These are phyloP conservation scores for Colostygia pectinataria DNA, from an alignment of 2,888 invertebrate species.

Conservation along the genomic window DNA sequence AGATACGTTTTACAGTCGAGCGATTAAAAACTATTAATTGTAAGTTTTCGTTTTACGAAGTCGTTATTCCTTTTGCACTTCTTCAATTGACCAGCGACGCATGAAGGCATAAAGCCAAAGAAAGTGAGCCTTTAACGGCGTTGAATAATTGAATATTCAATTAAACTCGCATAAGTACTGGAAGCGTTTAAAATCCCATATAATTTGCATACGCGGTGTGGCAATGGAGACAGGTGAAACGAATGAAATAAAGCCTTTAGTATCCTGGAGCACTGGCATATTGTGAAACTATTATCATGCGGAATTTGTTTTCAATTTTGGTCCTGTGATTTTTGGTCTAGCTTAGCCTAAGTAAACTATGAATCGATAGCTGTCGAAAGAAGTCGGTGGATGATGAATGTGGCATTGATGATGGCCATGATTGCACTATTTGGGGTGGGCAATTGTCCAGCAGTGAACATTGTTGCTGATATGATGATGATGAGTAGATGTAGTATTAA, in stretches of 20 bases:
- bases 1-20: background rate
- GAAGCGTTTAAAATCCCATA: slow-evolving; percentile 31
- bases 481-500: too few species aligned
- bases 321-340: too few species aligned
- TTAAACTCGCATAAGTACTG: slow-evolving; percentile 40
- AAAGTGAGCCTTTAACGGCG: slow-evolving; percentile 32
- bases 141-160: slow-evolving; percentile 65
- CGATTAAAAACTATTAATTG: slow-evolving; percentile 10
- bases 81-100: slow-evolving; percentile 11
- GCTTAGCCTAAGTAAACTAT: too few species aligned
- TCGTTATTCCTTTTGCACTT: slow-evolving; percentile 13
- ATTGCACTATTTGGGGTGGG: too few species aligned
- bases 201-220: slow-evolving; percentile 32
- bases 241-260: slow-evolving; percentile 15
- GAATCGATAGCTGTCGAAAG: too few species aligned
- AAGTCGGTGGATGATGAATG: too few species aligned
- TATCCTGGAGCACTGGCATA: slow-evolving; percentile 4
- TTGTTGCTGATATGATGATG: too few species aligned
- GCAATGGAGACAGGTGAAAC: slow-evolving; percentile 20
- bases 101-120: slow-evolving; percentile 32
- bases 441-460: too few species aligned
- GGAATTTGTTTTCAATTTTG: too few species aligned
- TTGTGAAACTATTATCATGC: slow-evolving; percentile 12
- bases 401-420: too few species aligned
- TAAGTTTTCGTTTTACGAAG: slow-evolving; percentile 11